Base-by-base conservation (phyloP, 2,113 vertebrate genomes). In the Poeciliopsis turrubarensis region DNA sequence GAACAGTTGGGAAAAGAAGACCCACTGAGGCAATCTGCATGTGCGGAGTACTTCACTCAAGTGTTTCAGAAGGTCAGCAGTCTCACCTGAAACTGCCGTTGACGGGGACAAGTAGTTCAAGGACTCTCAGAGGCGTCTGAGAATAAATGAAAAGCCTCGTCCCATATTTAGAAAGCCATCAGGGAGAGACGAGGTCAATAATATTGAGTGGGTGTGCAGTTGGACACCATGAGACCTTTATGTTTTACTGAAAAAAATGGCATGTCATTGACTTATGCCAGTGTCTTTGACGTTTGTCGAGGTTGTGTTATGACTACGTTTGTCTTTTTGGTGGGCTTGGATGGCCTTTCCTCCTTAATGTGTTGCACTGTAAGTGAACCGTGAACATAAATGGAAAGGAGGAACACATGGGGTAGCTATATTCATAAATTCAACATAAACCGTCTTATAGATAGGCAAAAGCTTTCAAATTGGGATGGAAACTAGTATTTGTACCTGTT, bases 21-120 rank as follows among this genome's bases (percentile, higher is more conserved):
- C 62, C 63, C 39, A 0, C 14, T 62, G 78, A 68, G 63, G 22
- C 51, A 60, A 83, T 79, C 69, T 76, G 65, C 77, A 73, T 74
- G 80, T 62, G 31, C 30, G 2, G 1, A 60, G 65, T 60, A 65
- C 41, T 74, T 77, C 31, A 30, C 65, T 54, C 8, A 39, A 84
- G 65, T 78, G 71, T 78, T 86, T 70, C 14, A 78, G 82, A 84
- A 86, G 89, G 89, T 85, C 82, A 77, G 75, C 75, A 41, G 72
- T 81, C 68, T 68, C 78, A 86, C 77, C 80, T 81, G 68, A 83
- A 86, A 79, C 68, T 19, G 64, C 77, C 62, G 27, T 77, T 69
- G 82, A 81, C 84, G 29, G 68, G 75, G 83, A 88, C 81, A 87
- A 88, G 81, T 81, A 83, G 84, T 88, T 91, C 88, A 92, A 91